phyloP scores from a whole-genome alignment of 2,113 vertebrate species.

The Istiophorus platypterus region DNA sequence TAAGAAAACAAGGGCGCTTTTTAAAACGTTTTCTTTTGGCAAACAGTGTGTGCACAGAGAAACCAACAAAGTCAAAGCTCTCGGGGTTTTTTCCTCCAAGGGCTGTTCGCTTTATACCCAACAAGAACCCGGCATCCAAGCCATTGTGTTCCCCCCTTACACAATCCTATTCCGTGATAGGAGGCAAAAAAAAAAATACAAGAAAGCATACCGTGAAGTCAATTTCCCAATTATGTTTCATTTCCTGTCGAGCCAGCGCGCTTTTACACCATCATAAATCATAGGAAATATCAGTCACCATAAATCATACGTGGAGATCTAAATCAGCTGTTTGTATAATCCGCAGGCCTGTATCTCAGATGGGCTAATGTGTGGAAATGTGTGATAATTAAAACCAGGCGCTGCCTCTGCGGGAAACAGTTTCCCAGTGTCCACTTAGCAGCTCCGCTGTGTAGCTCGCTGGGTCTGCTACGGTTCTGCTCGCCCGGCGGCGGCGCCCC shows the following conservation, averaged over 20 bases:
- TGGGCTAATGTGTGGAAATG: conserved; percentile 73
- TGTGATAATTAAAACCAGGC: conserved; percentile 76
- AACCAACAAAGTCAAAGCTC: background rate
- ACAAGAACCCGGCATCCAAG: background rate
- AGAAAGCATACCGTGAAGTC: conserved; percentile 46
- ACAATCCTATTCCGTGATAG: conserved; percentile 38
- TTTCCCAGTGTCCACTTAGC: conserved; percentile 51
- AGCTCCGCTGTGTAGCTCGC: background rate
- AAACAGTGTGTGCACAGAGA: background rate
- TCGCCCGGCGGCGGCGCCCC: conserved; percentile 4
- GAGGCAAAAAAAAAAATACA: conserved; percentile 29
- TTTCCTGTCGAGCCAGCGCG: conserved; percentile 66
- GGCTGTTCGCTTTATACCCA: background rate
- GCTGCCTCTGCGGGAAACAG: conserved; percentile 49
- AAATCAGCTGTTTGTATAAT: conserved; percentile 71
- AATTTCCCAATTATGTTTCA: conserved; percentile 72
- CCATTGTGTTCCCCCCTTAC: conserved; percentile 32
- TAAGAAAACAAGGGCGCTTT: no score
- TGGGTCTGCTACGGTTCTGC: background rate
- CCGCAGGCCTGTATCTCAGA: conserved; percentile 57
- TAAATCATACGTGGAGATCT: conserved; percentile 71
- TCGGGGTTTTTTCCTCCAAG: background rate
- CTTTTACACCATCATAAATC: conserved; percentile 67
- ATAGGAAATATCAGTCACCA: conserved; percentile 70
- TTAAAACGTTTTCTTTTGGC: no score